phyloP scores from a whole-genome alignment of 1,140 invertebrate species.

The Chionoecetes opilio region DNA sequence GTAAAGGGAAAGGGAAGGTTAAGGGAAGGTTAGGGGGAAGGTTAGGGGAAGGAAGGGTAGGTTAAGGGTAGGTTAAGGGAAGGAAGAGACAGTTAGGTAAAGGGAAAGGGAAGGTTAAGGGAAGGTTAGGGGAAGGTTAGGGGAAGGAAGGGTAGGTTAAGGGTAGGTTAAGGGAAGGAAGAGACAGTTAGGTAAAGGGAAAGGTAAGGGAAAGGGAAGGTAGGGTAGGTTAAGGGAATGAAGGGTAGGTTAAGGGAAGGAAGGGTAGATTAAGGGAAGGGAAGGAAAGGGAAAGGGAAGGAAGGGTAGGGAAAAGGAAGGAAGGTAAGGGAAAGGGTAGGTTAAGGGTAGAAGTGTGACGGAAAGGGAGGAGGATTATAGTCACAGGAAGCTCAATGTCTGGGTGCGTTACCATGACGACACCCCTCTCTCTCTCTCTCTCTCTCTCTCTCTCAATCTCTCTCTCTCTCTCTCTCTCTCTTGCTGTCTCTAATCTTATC shows the following conservation, averaged over 20 bases:
- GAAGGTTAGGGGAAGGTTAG: not conserved
- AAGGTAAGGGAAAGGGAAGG: not conserved
- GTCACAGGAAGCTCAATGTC: conserved; percentile 16
- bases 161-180: not conserved
- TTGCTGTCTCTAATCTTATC: not conserved
- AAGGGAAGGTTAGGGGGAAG: not conserved
- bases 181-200: not conserved
- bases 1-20: not conserved
- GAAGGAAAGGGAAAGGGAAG: not conserved
- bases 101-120: not conserved
- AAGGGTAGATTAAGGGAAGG: not conserved
- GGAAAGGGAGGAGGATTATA: not conserved
- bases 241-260: not conserved
- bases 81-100: not conserved
- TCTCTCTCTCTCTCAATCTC: conserved; percentile 13
- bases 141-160: not conserved
- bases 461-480: conserved; percentile 27
- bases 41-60: not conserved
- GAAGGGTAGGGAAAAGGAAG: not conserved
- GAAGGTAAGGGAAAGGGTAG: not conserved
- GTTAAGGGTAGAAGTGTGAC: not conserved
- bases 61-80: not conserved
- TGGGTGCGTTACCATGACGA: conserved; percentile 16
- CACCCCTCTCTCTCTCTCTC: not conserved
- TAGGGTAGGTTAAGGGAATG: not conserved